Conservation (phyloP, 2,797 vertebrate species). For the Miichthys miiuy region DNA sequence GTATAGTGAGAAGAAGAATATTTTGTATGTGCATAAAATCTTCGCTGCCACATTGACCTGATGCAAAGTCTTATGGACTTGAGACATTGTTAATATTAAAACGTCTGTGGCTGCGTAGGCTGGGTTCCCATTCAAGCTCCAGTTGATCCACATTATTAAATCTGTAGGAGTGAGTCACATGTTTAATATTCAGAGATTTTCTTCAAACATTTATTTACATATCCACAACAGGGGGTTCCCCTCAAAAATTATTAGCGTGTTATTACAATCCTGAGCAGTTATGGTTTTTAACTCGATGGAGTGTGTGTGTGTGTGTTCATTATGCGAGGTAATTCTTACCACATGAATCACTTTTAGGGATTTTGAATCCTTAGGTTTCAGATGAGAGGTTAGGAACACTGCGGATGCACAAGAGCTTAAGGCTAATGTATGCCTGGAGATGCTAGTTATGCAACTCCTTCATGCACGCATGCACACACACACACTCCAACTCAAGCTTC, state of each 20-base stretch:
- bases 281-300: slow-evolving; percentile 9
- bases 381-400: slow-evolving; percentile 42
- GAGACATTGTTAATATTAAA: slow-evolving; percentile 38
- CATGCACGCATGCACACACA: slow-evolving; percentile 38
- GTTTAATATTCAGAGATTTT: slow-evolving; percentile 34
- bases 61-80: slow-evolving; percentile 26
- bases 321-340: slow-evolving; percentile 13
- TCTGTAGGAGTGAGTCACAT: slow-evolving; percentile 56
- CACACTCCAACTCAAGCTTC: slow-evolving; percentile 39
- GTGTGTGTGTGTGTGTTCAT: slow-evolving; percentile 9
- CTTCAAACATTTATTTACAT: slow-evolving; percentile 48
- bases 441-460: slow-evolving; percentile 67
- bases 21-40: slow-evolving; percentile 24
- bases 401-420: slow-evolving; percentile 53
- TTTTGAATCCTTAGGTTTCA: slow-evolving; percentile 46
- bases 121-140: slow-evolving; percentile 47
- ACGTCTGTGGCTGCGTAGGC: slow-evolving; percentile 32
- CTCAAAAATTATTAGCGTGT: slow-evolving; percentile 11
- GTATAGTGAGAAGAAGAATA: slow-evolving; percentile 14
- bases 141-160: slow-evolving; percentile 57
- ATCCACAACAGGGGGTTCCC: slow-evolving; percentile 38
- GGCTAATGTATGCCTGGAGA: slow-evolving; percentile 64
- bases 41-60: slow-evolving; percentile 34
- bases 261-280: neutral
- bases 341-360: slow-evolving; percentile 24